phyloP scores from a whole-genome alignment of 1,140 invertebrate species.

The Scylla paramamosain region DNA sequence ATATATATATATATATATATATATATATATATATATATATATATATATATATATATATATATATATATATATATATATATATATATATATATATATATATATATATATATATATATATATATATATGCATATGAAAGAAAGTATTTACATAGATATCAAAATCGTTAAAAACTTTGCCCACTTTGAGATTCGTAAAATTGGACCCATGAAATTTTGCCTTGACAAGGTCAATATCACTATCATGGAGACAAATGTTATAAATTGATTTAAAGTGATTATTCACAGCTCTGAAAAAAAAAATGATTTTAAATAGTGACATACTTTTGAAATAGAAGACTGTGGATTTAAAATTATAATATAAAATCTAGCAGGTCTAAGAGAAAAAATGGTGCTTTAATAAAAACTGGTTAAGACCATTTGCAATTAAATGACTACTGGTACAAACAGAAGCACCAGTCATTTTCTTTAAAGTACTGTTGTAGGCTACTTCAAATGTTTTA shows the following conservation, averaged over 20 bases:
- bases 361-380: too few species aligned
- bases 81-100: not conserved
- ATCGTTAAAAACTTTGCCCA: not conserved
- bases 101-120: conserved; percentile 1
- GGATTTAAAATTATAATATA: too few species aligned
- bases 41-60: not conserved
- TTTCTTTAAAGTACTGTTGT: too few species aligned
- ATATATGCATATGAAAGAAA: not conserved
- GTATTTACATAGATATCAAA: conserved; percentile 5
- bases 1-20: not conserved
- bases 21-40: not conserved
- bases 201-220: not conserved
- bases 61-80: not conserved
- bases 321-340: too few species aligned
- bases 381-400: too few species aligned
- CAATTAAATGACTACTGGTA: too few species aligned
- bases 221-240: not conserved
- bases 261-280: not conserved
- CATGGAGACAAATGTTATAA: too few species aligned
- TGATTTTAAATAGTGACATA: too few species aligned
- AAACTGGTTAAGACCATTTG: too few species aligned
- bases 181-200: not conserved
- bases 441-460: too few species aligned
- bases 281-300: not conserved
- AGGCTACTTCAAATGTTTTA: too few species aligned